These are phyloP conservation scores for Leucophenga maculata DNA, from an alignment of 2,888 invertebrate genomes.

Conservation along the genomic window DNA sequence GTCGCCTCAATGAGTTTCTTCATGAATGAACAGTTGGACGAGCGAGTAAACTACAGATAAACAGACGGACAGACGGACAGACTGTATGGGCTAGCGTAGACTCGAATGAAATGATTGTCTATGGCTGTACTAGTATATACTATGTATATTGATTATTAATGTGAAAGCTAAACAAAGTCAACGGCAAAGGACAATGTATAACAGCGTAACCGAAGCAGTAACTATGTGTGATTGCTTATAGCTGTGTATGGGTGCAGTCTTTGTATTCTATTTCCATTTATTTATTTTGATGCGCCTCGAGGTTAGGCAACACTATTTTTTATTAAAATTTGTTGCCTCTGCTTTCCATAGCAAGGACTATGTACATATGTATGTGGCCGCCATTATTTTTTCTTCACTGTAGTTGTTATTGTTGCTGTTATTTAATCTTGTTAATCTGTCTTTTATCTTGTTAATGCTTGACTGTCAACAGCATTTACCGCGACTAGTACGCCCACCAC, in stretches of 20 bases:
- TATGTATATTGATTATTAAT: constrained; percentile 20
- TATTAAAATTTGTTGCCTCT: not conserved
- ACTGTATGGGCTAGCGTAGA: not conserved
- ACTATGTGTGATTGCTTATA: not conserved
- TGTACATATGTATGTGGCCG: not conserved
- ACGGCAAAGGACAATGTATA: not conserved
- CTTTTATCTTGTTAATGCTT: constrained; percentile 56
- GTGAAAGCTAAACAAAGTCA: not conserved
- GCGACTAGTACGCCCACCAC: constrained; percentile 22
- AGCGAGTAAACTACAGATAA: constrained; percentile 19
- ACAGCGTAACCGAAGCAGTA: not conserved
- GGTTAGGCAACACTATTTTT: constrained; percentile 6
- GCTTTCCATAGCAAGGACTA: no score
- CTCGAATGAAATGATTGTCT: not conserved
- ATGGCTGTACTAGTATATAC: no score
- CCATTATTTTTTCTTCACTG: not conserved
- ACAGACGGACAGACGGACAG: not conserved
- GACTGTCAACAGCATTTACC: constrained; percentile 28
- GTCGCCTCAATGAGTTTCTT: not conserved
- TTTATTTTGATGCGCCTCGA: no score
- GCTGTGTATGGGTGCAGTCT: not conserved
- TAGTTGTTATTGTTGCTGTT: constrained; percentile 36
- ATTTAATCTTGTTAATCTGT: constrained; percentile 60
- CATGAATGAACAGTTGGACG: not conserved
- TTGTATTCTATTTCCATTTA: not conserved